Evolutionary conservation across 1,140 invertebrate genomes (phyloP).

Genomic region (Phenacoccus solenopsis): DNA sequence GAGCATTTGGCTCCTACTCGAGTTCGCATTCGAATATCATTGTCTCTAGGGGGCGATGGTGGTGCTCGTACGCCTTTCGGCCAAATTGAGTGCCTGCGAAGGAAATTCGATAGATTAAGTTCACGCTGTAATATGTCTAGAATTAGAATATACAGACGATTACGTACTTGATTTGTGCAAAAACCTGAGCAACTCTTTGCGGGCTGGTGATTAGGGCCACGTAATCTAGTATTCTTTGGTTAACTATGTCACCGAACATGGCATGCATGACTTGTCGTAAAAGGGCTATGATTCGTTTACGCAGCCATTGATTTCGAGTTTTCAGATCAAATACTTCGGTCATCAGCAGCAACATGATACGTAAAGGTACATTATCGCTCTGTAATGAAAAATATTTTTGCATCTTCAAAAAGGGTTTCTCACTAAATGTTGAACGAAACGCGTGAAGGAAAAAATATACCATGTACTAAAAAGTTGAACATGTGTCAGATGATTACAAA

Average conservation of each 20-base stretch:
- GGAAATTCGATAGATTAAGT: slow-evolving; percentile 22
- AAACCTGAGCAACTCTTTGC: slow-evolving; percentile 15
- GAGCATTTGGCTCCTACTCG: slow-evolving; percentile 74
- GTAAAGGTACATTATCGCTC: slow-evolving; percentile 70
- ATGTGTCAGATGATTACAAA: no score
- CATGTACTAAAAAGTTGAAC: no score
- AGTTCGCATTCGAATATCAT: slow-evolving; percentile 61
- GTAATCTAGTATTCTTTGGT: slow-evolving; percentile 79
- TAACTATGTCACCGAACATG: slow-evolving; percentile 74
- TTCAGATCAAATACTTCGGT: slow-evolving; percentile 87
- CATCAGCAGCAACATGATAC: slow-evolving; percentile 73
- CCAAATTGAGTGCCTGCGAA: slow-evolving; percentile 59
- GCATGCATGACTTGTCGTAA: slow-evolving; percentile 61
- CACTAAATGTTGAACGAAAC: no score
- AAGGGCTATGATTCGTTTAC: slow-evolving; percentile 64
- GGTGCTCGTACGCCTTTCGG: slow-evolving; percentile 55
- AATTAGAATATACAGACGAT: background rate
- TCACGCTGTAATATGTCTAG: background rate
- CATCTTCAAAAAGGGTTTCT: no score
- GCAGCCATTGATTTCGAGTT: slow-evolving; percentile 74
- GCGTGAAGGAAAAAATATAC: background rate
- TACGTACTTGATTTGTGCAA: slow-evolving; percentile 20
- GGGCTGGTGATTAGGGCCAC: slow-evolving; percentile 81
- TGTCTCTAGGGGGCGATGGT: slow-evolving; percentile 47
- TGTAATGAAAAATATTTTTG: background rate